A percentile compares a stretch with the other conserved stretches of the same genome.
Conservation (phyloP, 2,797 vertebrate genomes). For the Pantherophis alleghaniensis region DNA sequence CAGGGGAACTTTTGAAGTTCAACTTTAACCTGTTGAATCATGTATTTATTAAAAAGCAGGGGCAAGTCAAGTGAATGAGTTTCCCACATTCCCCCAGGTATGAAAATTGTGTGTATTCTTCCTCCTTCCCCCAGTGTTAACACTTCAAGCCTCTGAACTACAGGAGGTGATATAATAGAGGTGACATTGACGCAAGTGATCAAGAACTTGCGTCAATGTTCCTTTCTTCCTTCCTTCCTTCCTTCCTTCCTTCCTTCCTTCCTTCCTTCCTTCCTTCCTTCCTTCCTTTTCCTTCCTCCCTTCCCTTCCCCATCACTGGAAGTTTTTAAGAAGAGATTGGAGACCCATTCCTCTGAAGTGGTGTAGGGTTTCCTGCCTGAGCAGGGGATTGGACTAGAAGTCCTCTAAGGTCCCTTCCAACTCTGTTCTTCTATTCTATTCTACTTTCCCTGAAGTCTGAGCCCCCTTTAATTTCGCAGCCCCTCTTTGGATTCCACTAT, state of each 20-base stretch:
- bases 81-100: slow-evolving; percentile 70
- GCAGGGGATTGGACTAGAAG: no score
- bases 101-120: slow-evolving; percentile 73
- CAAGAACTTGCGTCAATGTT: not conserved
- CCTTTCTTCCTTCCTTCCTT: not conserved
- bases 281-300: not conserved
- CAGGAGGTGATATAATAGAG: slow-evolving; percentile 41
- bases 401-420: no score
- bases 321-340: no score
- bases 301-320: no score
- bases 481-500: not conserved
- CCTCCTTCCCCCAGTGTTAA: slow-evolving; percentile 49
- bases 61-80: slow-evolving; percentile 69
- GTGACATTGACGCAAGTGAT: not conserved
- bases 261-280: not conserved
- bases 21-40: slow-evolving; percentile 78
- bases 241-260: not conserved
- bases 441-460: not conserved
- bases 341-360: no score
- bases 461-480: not conserved
- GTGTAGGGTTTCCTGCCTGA: no score
- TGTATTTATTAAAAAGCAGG: slow-evolving; percentile 71
- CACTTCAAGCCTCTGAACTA: slow-evolving; percentile 62
- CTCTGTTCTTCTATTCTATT: no score
- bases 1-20: slow-evolving; percentile 73